Percentiles rank a stretch among this genome's conserved stretches.
Evolutionary conservation across 2,797 vertebrate species (phyloP).

Genomic region (Galagoides demidoff): DNA sequence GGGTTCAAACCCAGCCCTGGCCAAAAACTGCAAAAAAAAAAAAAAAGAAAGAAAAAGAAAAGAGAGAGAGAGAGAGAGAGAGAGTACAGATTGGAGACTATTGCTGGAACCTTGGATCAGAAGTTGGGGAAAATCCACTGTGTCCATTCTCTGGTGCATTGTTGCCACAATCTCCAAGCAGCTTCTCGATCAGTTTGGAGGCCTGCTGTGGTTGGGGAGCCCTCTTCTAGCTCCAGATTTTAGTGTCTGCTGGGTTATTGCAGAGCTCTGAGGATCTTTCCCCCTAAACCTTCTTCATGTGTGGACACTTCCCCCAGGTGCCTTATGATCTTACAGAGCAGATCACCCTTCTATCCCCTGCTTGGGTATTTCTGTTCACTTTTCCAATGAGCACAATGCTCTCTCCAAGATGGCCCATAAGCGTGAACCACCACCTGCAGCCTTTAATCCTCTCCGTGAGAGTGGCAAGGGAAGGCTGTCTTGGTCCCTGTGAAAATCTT

Average conservation of each 20-base stretch:
- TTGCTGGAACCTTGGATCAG: background rate
- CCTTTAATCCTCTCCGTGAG: background rate
- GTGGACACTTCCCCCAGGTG: background rate
- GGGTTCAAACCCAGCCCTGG: too few relatives aligned
- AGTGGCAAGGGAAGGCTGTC: background rate
- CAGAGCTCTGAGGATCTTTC: background rate
- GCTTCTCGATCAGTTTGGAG: background rate
- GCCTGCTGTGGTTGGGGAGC: background rate
- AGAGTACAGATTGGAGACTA: background rate
- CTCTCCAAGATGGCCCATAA: background rate
- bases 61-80: too few relatives aligned
- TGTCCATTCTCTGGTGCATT: background rate
- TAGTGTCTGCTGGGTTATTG: background rate
- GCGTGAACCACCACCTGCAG: background rate
- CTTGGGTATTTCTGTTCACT: background rate
- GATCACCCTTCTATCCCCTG: background rate
- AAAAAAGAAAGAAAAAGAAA: too few relatives aligned
- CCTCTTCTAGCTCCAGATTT: background rate
- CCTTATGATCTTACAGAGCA: background rate
- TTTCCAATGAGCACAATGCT: background rate
- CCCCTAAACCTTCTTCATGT: background rate
- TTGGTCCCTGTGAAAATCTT: background rate
- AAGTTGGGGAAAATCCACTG: background rate
- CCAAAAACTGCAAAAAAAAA: too few relatives aligned
- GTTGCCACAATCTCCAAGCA: background rate